These are phyloP conservation scores for Drymonia ruficornis DNA, from an alignment of 2,888 invertebrate species.

Conservation along the genomic window DNA sequence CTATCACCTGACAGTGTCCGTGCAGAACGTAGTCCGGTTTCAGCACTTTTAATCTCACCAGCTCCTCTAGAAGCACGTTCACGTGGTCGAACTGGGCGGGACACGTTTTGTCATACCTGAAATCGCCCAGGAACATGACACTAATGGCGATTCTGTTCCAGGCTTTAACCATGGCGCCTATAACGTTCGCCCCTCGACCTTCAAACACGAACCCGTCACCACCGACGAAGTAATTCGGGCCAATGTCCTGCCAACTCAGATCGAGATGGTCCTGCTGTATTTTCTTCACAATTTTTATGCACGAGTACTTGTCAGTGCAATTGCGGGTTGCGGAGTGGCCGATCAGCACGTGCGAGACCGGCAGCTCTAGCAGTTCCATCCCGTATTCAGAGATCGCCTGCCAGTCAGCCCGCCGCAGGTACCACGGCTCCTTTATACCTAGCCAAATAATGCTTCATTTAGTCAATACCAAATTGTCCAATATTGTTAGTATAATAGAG, in stretches of 20 bases:
- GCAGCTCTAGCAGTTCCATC: conserved; percentile 51
- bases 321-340: conserved; percentile 60
- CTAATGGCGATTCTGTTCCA: conserved; percentile 60
- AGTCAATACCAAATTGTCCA: conserved; percentile 6
- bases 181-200: conserved; percentile 68
- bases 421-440: conserved; percentile 73
- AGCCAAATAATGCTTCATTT: conserved; percentile 39
- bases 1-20: conserved; percentile 63
- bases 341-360: conserved; percentile 59
- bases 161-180: conserved; percentile 56
- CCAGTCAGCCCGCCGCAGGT: conserved; percentile 71
- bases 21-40: conserved; percentile 51
- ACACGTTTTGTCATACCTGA: conserved; percentile 40
- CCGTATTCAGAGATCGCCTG: conserved; percentile 63
- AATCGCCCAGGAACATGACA: conserved; percentile 73
- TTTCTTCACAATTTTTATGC: conserved; percentile 53
- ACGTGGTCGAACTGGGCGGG: conserved; percentile 58
- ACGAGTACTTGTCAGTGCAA: conserved; percentile 54
- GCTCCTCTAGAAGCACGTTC: conserved; percentile 49
- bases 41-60: conserved; percentile 53
- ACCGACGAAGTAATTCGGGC: conserved; percentile 68
- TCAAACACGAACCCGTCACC: conserved; percentile 69
- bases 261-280: conserved; percentile 60
- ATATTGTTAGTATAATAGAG: neutral
- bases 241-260: conserved; percentile 60